Percentiles rank a stretch among this genome's conserved stretches.
Conservation (phyloP, 2,113 vertebrate genomes). For the Hyperopisus bebe region DNA sequence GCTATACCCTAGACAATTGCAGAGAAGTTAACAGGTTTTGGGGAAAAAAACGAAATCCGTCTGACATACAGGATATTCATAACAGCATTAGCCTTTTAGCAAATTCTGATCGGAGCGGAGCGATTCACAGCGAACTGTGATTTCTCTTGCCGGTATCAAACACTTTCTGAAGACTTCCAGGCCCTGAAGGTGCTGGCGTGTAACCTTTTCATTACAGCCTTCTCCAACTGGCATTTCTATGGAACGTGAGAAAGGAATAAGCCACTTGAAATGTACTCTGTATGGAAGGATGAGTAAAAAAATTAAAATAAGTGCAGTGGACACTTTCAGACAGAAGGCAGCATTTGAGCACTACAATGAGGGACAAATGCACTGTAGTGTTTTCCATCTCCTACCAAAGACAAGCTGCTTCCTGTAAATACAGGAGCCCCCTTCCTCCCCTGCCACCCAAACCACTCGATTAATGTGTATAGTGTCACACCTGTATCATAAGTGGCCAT, state of each 20-base stretch:
- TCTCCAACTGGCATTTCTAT: background rate
- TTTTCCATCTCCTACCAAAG: background rate
- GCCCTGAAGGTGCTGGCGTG: background rate
- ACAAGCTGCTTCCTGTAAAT: background rate
- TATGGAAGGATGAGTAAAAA: background rate
- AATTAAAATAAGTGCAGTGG: background rate
- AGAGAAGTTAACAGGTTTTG: background rate
- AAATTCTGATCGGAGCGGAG: background rate
- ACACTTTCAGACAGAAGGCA: background rate
- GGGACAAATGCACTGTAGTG: background rate
- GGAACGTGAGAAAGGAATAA: background rate
- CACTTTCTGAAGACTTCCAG: background rate
- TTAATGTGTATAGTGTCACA: background rate
- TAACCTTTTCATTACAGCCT: slow-evolving; percentile 1
- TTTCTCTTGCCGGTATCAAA: background rate
- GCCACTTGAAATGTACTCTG: background rate
- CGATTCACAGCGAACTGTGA: background rate
- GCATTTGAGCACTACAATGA: background rate
- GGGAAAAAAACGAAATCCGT: background rate
- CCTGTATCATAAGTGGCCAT: background rate
- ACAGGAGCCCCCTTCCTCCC: background rate
- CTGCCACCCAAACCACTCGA: background rate
- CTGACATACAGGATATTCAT: background rate
- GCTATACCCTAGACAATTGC: background rate
- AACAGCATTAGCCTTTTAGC: background rate